Evolutionary conservation across 2,888 invertebrate genomes (phyloP).

Genomic region (Maniola hyperantus): DNA sequence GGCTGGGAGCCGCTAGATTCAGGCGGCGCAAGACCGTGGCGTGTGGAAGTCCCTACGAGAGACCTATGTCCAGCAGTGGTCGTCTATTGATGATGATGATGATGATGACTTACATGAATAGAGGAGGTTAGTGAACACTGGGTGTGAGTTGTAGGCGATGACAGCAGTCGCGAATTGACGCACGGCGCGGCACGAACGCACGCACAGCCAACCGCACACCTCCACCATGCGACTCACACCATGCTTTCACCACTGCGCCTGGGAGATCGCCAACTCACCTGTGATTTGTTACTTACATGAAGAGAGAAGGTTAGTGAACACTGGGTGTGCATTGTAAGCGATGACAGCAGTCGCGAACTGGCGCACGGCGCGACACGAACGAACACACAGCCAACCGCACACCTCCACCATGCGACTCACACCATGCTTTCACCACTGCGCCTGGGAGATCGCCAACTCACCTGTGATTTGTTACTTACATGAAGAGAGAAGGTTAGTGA

Average conservation of each 20-base stretch:
- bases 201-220: conserved; percentile 73
- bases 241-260: no score
- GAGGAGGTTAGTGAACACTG: conserved; percentile 61
- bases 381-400: conserved; percentile 71
- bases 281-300: conserved; percentile 35
- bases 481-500: conserved; percentile 53
- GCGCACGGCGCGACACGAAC: conserved; percentile 69
- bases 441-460: no score
- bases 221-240: conserved; percentile 72
- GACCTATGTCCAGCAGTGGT: no score
- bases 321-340: conserved; percentile 54
- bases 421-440: conserved; percentile 60
- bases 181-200: conserved; percentile 70
- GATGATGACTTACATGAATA: conserved; percentile 34
- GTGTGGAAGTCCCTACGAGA: no score
- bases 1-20: no score
- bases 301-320: conserved; percentile 58
- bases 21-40: no score
- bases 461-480: no score
- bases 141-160: conserved; percentile 52
- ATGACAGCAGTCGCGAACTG: conserved; percentile 65
- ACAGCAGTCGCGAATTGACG: conserved; percentile 67
- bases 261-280: no score
- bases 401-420: conserved; percentile 72
- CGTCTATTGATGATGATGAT: no score